Percentiles rank a stretch among this genome's conserved stretches.
Conservation (phyloP, 2,113 vertebrate species). For the Vidua macroura region DNA sequence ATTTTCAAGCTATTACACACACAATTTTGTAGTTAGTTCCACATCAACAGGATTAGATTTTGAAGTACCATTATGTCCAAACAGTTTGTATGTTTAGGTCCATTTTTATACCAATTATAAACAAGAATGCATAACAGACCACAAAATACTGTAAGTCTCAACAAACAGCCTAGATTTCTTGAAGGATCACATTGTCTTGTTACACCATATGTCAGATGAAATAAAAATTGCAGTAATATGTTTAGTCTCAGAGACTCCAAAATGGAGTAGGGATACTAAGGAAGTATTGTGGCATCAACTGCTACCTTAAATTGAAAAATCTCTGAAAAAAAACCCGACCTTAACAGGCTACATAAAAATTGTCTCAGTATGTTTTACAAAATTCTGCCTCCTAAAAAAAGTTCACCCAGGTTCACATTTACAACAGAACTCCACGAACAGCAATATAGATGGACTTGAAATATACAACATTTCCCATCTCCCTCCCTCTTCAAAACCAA, state of each 20-base stretch:
- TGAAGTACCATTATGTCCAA: slow-evolving; percentile 34
- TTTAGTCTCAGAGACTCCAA: slow-evolving; percentile 23
- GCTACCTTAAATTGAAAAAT: background rate
- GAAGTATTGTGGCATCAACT: background rate
- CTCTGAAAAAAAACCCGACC: background rate
- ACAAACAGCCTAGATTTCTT: slow-evolving; percentile 56
- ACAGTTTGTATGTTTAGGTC: slow-evolving; percentile 54
- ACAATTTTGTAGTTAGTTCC: slow-evolving; percentile 13
- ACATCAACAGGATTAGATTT: slow-evolving; percentile 22
- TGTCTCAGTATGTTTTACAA: background rate
- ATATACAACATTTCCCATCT: background rate
- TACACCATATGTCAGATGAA: slow-evolving; percentile 59
- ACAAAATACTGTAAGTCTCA: slow-evolving; percentile 50
- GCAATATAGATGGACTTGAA: slow-evolving; percentile 5
- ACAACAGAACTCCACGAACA: background rate
- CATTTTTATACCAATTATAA: slow-evolving; percentile 61
- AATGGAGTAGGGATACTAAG: background rate
- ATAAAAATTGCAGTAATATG: slow-evolving; percentile 50
- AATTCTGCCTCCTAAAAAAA: background rate
- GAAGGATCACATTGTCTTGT: slow-evolving; percentile 56
- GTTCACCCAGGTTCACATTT: background rate
- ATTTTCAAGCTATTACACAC: background rate
- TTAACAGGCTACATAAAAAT: background rate
- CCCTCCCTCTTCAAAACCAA: background rate
- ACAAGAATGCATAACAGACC: slow-evolving; percentile 42